phyloP scores from a whole-genome alignment of 2,888 invertebrate species.

The Drosophila rubida region DNA sequence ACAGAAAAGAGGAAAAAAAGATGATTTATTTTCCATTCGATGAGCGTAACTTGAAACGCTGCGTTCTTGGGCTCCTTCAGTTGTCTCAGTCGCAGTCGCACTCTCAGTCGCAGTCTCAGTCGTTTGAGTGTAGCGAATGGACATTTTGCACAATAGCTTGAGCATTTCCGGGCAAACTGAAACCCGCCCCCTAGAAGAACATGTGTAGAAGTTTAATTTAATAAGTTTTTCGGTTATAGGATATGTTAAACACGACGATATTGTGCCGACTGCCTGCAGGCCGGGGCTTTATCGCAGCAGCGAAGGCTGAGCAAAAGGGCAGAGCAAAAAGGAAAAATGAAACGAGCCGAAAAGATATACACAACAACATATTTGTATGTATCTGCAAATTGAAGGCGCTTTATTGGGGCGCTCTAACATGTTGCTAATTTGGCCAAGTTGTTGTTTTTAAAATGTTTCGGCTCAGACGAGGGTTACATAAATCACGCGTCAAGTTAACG shows the following conservation, averaged over 20 bases:
- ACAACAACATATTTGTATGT: background rate
- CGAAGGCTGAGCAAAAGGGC: slow-evolving; percentile 33
- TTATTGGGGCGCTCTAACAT: slow-evolving; percentile 41
- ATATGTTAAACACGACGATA: slow-evolving; percentile 75
- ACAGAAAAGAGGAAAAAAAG: slow-evolving; percentile 21
- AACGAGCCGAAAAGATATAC: slow-evolving; percentile 16
- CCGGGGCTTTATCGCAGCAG: background rate
- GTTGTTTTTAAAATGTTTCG: slow-evolving; percentile 26
- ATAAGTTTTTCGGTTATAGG: slow-evolving; percentile 68
- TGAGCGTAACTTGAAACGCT: slow-evolving; percentile 74
- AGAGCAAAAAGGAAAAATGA: slow-evolving; percentile 42
- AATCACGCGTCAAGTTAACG: slow-evolving; percentile 73
- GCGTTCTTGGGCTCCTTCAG: background rate
- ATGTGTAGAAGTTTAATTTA: slow-evolving; percentile 81
- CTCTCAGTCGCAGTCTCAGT: too few relatives aligned
- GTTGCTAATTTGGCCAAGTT: slow-evolving; percentile 65
- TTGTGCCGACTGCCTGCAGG: slow-evolving; percentile 41
- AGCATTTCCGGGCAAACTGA: slow-evolving; percentile 65
- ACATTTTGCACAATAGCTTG: slow-evolving; percentile 78
- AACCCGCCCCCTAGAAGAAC: slow-evolving; percentile 61
- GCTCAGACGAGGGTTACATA: slow-evolving; percentile 54
- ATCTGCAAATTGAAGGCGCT: slow-evolving; percentile 47
- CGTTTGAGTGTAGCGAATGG: slow-evolving; percentile 65
- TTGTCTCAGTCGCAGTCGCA: background rate
- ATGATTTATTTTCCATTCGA: slow-evolving; percentile 78